Percentiles rank a stretch among this genome's conserved stretches.
Evolutionary conservation across 2,797 vertebrate species (phyloP).

Genomic region (Prionace glauca): DNA sequence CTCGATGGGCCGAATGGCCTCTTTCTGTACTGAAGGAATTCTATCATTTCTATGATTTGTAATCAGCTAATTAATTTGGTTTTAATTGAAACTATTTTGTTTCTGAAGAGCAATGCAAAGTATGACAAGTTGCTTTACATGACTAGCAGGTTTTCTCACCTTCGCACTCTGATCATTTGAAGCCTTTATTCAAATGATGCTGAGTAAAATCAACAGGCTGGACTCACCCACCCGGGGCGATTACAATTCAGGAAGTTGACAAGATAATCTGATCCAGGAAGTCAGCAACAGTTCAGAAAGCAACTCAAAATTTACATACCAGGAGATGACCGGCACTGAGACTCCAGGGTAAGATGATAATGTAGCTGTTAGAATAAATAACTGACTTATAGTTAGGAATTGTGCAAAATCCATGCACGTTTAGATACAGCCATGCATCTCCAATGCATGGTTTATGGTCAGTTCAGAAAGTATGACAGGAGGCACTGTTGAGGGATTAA

Average conservation of each 20-base stretch:
- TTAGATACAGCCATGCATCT: background rate
- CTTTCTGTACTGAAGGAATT: no score
- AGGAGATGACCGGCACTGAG: background rate
- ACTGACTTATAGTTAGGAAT: background rate
- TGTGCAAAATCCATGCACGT: background rate
- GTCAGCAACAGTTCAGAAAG: background rate
- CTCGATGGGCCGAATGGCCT: no score
- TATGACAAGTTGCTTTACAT: background rate
- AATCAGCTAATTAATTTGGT: background rate
- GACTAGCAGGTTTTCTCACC: background rate
- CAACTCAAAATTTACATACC: background rate
- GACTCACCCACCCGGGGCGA: background rate
- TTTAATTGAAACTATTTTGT: background rate
- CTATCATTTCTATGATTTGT: background rate
- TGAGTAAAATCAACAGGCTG: background rate
- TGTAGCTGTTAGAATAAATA: background rate
- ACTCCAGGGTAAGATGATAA: background rate
- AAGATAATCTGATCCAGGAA: background rate
- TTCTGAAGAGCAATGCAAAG: background rate
- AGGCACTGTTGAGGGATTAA: no score
- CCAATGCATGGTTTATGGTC: background rate
- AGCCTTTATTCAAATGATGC: background rate
- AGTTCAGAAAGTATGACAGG: background rate
- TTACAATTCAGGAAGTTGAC: background rate
- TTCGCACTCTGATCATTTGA: background rate